Evolutionary conservation across 2,113 vertebrate species (phyloP).

Genomic region (Atlantisia rogersi): DNA sequence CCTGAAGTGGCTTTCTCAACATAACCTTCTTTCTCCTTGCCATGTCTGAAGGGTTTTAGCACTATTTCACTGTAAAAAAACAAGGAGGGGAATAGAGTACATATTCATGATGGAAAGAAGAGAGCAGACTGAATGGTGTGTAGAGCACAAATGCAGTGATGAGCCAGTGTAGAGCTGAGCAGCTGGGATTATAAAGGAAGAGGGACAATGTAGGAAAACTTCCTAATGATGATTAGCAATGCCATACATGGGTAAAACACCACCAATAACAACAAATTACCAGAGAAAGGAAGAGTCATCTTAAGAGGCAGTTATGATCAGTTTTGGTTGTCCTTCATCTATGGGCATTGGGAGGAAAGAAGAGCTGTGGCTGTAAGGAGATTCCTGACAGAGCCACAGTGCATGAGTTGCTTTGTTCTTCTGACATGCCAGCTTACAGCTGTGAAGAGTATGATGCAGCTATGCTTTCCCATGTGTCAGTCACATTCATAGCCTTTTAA

Average conservation of each 20-base stretch:
- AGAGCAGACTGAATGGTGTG: not conserved
- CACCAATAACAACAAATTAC: rapidly evolving
- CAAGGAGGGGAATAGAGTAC: not conserved
- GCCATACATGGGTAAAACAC: not conserved
- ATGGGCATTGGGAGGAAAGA: not conserved
- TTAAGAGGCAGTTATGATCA: not conserved
- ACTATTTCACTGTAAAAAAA: not conserved
- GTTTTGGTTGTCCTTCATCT: not conserved
- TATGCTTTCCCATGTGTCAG: not conserved
- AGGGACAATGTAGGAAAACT: not conserved
- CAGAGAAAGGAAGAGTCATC: not conserved
- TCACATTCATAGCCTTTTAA: not conserved
- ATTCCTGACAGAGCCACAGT: not conserved
- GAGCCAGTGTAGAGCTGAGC: rapidly evolving
- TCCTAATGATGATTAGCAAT: not conserved
- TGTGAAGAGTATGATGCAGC: not conserved
- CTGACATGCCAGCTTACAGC: rapidly evolving
- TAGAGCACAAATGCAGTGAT: not conserved
- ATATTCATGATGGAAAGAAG: not conserved
- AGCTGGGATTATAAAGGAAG: not conserved
- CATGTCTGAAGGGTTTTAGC: not conserved
- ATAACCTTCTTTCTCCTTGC: not conserved
- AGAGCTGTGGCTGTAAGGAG: not conserved
- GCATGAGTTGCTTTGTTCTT: not conserved
- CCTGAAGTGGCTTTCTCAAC: not conserved